Evolutionary conservation across 2,113 vertebrate genomes (phyloP).

Genomic region (Dissostichus mawsoni): DNA sequence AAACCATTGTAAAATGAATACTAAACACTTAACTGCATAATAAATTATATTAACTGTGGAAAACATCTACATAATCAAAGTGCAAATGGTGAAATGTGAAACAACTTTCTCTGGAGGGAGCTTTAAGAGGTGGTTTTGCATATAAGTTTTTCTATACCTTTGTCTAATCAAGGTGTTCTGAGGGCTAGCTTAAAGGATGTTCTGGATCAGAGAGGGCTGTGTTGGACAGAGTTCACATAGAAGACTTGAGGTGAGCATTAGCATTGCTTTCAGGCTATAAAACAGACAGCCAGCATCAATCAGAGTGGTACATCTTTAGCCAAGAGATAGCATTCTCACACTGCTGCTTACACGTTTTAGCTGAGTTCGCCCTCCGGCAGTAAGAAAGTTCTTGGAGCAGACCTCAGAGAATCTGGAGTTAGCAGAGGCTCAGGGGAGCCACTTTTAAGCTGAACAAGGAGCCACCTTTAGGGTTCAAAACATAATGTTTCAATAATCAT

Average conservation of each 20-base stretch:
- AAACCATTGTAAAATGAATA: not conserved
- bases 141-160: not conserved
- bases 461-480: not conserved
- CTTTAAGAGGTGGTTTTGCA: constrained; percentile 16
- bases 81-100: not conserved
- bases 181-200: constrained; percentile 30
- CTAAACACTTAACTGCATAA: not conserved
- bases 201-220: constrained; percentile 16
- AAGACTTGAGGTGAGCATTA: constrained; percentile 8
- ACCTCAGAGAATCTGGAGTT: no score
- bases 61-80: not conserved
- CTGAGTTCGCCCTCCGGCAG: constrained; percentile 3
- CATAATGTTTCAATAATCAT: constrained; percentile 12
- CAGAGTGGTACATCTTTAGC: constrained; percentile 27
- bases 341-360: constrained; percentile 12
- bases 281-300: constrained; percentile 53
- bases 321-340: constrained; percentile 16
- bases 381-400: no score
- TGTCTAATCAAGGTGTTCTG: constrained; percentile 39
- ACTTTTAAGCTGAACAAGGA: no score
- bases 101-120: not conserved
- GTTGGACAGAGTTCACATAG: constrained; percentile 18
- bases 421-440: no score
- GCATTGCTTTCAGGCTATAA: constrained; percentile 26
- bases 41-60: not conserved